phyloP scores from a whole-genome alignment of 2,113 vertebrate species.

The Circaetus gallicus region DNA sequence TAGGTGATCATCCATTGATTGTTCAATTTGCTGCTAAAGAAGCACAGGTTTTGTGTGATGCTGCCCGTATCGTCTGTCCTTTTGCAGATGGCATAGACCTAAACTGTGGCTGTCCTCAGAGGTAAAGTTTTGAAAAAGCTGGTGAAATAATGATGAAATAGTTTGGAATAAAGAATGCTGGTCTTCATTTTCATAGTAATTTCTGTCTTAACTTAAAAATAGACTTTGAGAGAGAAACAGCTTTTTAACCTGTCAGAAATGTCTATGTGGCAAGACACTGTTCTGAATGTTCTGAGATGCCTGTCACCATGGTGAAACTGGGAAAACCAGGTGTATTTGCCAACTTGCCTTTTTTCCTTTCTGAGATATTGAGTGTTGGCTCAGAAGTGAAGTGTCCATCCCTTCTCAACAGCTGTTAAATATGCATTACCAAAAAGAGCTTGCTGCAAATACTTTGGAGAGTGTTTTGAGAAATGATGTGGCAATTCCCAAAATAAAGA shows the following conservation, averaged over 20 bases:
- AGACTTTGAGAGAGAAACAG: neutral
- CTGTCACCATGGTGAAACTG: neutral
- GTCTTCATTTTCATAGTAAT: neutral
- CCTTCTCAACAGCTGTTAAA: neutral
- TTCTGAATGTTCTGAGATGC: neutral
- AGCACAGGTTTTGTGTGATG: conserved; percentile 88
- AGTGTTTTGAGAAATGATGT: neutral
- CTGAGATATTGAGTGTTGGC: neutral
- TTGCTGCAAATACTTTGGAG: neutral
- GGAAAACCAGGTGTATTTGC: neutral
- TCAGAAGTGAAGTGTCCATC: neutral
- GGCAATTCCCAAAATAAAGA: neutral
- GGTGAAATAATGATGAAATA: neutral
- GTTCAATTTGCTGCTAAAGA: conserved; percentile 95
- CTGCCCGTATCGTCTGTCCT: conserved; percentile 83
- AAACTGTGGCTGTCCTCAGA: conserved; percentile 98
- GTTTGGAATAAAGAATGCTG: conserved; percentile 2
- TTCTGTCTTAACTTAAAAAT: neutral
- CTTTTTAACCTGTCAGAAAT: conserved; percentile 16
- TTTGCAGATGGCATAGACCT: conserved; percentile 94
- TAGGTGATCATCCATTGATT: conserved; percentile 91
- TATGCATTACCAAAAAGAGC: neutral
- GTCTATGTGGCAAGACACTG: neutral
- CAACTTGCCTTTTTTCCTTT: neutral
- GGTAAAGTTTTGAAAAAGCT: conserved; percentile 74